A percentile compares a stretch with the other conserved stretches of the same genome.
Conservation (phyloP, 2,888 invertebrate genomes). For the Napeogenes sylphis region DNA sequence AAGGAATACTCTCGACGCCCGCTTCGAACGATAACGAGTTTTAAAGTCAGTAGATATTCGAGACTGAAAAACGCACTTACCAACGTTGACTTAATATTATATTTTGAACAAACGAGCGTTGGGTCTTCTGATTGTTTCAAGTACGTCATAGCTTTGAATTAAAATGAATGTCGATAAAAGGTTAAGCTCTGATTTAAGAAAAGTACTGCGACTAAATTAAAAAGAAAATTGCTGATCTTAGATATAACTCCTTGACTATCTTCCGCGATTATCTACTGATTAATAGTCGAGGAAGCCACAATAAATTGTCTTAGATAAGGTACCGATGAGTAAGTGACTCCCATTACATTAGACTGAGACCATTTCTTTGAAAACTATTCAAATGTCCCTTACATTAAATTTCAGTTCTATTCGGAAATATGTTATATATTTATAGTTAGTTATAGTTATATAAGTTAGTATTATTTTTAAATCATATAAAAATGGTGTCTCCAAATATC, state of each 20-base stretch:
- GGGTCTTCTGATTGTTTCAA: background rate
- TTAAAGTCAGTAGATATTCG: conserved; percentile 45
- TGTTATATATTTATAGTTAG: no score
- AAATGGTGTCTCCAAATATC: no score
- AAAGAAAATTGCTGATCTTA: conserved; percentile 6
- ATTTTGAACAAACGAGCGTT: background rate
- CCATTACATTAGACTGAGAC: conserved; percentile 60
- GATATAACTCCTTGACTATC: conserved; percentile 20
- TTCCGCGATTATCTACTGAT: conserved; percentile 38
- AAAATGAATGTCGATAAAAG: background rate
- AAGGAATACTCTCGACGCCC: conserved; percentile 40
- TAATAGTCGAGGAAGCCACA: conserved; percentile 47
- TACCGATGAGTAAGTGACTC: conserved; percentile 61
- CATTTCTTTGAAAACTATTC: conserved; percentile 65
- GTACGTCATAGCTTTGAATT: background rate
- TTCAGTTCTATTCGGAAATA: conserved; percentile 48
- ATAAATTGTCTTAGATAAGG: conserved; percentile 64
- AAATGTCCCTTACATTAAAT: conserved; percentile 33
- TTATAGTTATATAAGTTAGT: no score
- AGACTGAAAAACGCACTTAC: conserved; percentile 28
- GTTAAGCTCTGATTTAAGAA: background rate
- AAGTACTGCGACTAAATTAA: conserved; percentile 1
- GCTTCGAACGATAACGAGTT: conserved; percentile 63
- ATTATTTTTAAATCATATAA: no score
- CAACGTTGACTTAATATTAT: background rate